phyloP scores from a whole-genome alignment of 2,113 vertebrate species.

The Lutjanus erythropterus region DNA sequence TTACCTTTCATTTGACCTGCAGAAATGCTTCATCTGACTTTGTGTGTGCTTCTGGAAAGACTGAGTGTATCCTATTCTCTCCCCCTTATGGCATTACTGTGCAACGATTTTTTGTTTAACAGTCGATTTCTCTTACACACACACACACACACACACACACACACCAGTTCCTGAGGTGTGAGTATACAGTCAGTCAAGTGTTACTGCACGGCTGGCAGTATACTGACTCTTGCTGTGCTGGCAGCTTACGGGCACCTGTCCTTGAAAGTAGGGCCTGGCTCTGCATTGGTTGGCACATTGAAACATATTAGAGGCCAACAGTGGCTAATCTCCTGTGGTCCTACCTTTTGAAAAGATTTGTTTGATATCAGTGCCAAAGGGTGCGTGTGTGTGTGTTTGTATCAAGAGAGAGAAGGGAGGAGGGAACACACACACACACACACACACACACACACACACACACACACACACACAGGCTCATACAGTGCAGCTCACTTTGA shows the following conservation, averaged over 20 bases:
- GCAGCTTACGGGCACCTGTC: constrained; percentile 64
- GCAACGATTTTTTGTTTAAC: constrained; percentile 11
- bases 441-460: constrained; percentile 1
- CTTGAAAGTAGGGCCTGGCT: constrained; percentile 69
- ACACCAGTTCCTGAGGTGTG: constrained; percentile 13
- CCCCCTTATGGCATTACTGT: not conserved
- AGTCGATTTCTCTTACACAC: not conserved
- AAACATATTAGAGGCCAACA: constrained; percentile 69
- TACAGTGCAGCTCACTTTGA: not conserved
- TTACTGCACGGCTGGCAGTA: constrained; percentile 43
- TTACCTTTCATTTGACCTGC: constrained; percentile 14
- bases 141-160: constrained; percentile 2
- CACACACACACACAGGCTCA: constrained; percentile 12
- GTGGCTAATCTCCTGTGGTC: constrained; percentile 63
- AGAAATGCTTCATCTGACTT: not conserved
- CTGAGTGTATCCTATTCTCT: not conserved
- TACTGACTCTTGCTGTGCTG: constrained; percentile 62
- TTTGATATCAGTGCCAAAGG: constrained; percentile 71
- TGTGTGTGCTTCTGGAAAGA: not conserved
- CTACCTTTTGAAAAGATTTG: constrained; percentile 74
- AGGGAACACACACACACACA: not conserved
- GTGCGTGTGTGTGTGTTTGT: constrained; percentile 10
- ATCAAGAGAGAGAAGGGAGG: not conserved
- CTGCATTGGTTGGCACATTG: constrained; percentile 67
- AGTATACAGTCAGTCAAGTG: constrained; percentile 41